Conservation (phyloP, 2,797 vertebrate species). For the Champsocephalus esox region DNA sequence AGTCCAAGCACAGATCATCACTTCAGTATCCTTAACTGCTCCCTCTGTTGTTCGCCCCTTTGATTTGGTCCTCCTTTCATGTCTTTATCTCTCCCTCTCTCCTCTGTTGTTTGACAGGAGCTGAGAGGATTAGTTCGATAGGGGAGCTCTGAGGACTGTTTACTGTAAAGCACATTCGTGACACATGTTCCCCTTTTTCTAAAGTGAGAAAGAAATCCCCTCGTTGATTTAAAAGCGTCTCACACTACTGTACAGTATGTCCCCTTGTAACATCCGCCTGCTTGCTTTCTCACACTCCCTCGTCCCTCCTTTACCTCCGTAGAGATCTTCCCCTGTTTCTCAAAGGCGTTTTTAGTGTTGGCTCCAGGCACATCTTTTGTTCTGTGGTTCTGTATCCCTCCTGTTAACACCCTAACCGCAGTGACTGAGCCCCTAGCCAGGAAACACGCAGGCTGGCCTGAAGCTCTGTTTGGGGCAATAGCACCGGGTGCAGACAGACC, state of each 20-base stretch:
- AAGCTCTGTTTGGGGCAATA: constrained; percentile 81
- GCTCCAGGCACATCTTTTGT: constrained; percentile 74
- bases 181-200: constrained; percentile 62
- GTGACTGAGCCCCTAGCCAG: constrained; percentile 71
- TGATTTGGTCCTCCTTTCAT: constrained; percentile 56
- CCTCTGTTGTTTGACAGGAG: constrained; percentile 70
- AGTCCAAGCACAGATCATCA: constrained; percentile 55
- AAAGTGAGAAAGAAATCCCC: constrained; percentile 32
- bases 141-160: constrained; percentile 71
- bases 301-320: constrained; percentile 40
- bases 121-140: constrained; percentile 73
- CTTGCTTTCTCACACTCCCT: constrained; percentile 59
- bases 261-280: constrained; percentile 27
- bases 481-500: constrained; percentile 64
- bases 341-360: constrained; percentile 58
- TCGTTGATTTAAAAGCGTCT: constrained; percentile 33
- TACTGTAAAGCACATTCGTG: constrained; percentile 75
- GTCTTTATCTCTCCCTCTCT: constrained; percentile 53
- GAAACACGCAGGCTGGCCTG: constrained; percentile 70
- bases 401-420: constrained; percentile 67
- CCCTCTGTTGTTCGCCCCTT: constrained; percentile 52
- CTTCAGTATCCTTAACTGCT: constrained; percentile 49
- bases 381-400: constrained; percentile 58
- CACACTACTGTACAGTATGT: constrained; percentile 6
- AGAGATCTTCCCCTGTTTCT: constrained; percentile 53